Evolutionary conservation across 2,113 vertebrate species (phyloP).

Genomic region (Neogale vison): DNA sequence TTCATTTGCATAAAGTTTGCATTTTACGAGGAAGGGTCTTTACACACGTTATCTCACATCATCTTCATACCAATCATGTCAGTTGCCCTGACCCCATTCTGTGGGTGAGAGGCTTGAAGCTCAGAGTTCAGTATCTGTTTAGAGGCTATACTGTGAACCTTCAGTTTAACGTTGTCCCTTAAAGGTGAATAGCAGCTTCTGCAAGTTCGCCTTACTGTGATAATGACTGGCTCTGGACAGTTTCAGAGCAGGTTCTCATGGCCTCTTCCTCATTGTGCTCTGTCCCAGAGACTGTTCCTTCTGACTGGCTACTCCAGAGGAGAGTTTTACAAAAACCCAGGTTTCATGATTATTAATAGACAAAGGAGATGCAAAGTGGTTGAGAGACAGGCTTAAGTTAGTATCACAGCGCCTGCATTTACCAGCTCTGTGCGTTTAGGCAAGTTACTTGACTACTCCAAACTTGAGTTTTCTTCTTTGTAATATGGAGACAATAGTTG

Average conservation of each 20-base stretch:
- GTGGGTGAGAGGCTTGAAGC: not conserved
- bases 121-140: constrained; percentile 43
- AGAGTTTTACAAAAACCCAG: constrained; percentile 13
- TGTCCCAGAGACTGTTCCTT: not conserved
- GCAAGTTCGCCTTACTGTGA: not conserved
- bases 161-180: not conserved
- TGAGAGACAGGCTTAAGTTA: constrained; percentile 25
- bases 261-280: not conserved
- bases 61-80: constrained; percentile 30
- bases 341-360: constrained; percentile 18
- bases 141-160: not conserved
- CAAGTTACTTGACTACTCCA: constrained; percentile 5
- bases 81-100: not conserved
- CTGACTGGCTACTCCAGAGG: not conserved
- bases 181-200: not conserved
- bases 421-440: not conserved
- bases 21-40: constrained; percentile 42
- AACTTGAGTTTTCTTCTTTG: constrained; percentile 36
- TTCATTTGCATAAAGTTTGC: constrained; percentile 30
- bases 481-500: not conserved
- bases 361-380: not conserved
- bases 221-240: not conserved
- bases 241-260: constrained; percentile 19
- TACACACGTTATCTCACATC: not conserved
- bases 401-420: constrained; percentile 1